phyloP scores from a whole-genome alignment of 2,888 invertebrate genomes.

The Didymodactylos carnosus region DNA sequence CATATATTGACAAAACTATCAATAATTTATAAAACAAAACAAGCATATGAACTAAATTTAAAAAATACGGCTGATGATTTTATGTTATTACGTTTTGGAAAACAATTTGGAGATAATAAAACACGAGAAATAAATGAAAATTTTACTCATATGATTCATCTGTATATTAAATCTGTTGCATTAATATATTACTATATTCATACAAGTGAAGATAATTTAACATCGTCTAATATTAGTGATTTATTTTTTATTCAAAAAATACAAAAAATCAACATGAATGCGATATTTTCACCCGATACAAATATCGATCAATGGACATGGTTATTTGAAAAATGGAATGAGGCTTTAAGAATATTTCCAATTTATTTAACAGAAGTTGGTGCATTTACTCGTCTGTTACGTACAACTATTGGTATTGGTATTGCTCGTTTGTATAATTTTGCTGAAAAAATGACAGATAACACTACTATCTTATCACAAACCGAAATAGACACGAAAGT shows the following conservation, averaged over 20 bases:
- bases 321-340: neutral
- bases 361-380: neutral
- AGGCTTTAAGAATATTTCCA: neutral
- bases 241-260: neutral
- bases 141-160: neutral
- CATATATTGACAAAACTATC: neutral
- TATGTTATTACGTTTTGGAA: neutral
- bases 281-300: neutral
- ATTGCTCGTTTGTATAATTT: neutral
- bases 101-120: neutral
- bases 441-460: neutral
- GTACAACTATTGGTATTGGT: neutral
- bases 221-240: neutral
- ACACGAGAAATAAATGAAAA: neutral
- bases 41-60: neutral
- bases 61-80: neutral
- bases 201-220: neutral
- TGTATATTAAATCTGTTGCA: neutral
- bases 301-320: neutral
- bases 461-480: neutral
- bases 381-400: neutral
- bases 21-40: neutral
- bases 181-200: neutral
- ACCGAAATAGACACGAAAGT: neutral
- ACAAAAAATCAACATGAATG: neutral